A percentile compares a stretch with the other conserved stretches of the same genome.
phyloP scores from a whole-genome alignment of 2,113 vertebrate species.

The Pseudolaguvia tuberculata region DNA sequence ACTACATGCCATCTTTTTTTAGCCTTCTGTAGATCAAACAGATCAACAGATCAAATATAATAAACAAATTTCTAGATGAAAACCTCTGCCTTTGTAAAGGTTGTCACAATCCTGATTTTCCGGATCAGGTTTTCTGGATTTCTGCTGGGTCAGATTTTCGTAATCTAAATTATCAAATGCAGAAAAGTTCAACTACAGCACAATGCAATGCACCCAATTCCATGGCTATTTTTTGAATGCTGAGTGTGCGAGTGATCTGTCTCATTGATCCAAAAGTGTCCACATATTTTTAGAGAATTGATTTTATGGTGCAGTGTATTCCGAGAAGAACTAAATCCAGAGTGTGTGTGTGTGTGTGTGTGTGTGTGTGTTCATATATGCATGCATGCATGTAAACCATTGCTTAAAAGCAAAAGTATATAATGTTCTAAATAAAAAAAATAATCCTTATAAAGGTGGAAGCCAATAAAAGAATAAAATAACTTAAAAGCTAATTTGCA shows the following conservation, averaged over 20 bases:
- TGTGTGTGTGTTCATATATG: constrained; percentile 28
- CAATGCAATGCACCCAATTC: constrained; percentile 57
- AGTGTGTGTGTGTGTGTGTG: constrained; percentile 38
- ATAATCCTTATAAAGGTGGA: neutral
- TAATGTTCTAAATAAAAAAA: too few species aligned
- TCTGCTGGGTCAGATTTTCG: constrained; percentile 7
- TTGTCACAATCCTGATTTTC: constrained; percentile 32
- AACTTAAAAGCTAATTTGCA: too few species aligned
- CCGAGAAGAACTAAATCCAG: constrained; percentile 64
- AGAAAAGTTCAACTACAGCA: constrained; percentile 42
- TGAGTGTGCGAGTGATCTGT: constrained; percentile 63
- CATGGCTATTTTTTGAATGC: constrained; percentile 65
- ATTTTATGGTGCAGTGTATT: constrained; percentile 64
- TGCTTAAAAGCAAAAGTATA: neutral
- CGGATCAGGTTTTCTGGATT: neutral
- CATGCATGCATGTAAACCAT: constrained; percentile 7
- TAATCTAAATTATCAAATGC: constrained; percentile 19
- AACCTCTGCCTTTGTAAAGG: constrained; percentile 44
- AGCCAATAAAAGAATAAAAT: neutral
- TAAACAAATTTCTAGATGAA: constrained; percentile 49
- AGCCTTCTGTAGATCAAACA: constrained; percentile 8
- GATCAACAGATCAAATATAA: constrained; percentile 50
- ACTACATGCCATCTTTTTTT: constrained; percentile 3
- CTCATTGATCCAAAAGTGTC: constrained; percentile 62
- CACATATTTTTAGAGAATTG: constrained; percentile 74